phyloP scores from a whole-genome alignment of 2,797 vertebrate species.

The Synanceia verrucosa region DNA sequence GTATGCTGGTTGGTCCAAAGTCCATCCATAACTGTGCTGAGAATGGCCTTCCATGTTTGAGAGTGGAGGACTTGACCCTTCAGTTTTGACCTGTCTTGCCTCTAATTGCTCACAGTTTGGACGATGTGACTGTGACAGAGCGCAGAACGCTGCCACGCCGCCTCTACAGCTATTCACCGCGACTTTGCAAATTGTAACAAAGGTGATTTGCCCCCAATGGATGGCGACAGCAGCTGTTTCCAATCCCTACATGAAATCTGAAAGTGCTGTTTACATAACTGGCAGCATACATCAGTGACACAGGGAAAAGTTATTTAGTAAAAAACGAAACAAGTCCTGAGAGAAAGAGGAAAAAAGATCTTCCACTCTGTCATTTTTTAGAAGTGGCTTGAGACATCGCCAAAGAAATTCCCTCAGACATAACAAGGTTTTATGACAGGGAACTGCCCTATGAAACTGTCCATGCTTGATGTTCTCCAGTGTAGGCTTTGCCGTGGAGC shows the following conservation, averaged over 20 bases:
- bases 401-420: conserved; percentile 77
- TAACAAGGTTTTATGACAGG: conserved; percentile 79
- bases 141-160: conserved; percentile 46
- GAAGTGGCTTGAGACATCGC: conserved; percentile 73
- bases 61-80: conserved; percentile 45
- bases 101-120: conserved; percentile 60
- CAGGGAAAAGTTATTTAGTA: conserved; percentile 61
- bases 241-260: conserved; percentile 67
- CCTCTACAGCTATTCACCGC: conserved; percentile 48
- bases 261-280: conserved; percentile 76
- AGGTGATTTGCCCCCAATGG: conserved; percentile 55
- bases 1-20: conserved; percentile 12
- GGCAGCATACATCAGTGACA: conserved; percentile 72
- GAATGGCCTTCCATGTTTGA: conserved; percentile 37
- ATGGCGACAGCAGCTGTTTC: conserved; percentile 75
- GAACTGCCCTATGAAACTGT: conserved; percentile 70
- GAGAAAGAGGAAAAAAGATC: conserved; percentile 40
- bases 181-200: conserved; percentile 67
- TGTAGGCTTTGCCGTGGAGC: conserved; percentile 50
- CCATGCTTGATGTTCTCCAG: conserved; percentile 72
- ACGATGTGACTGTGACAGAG: conserved; percentile 63
- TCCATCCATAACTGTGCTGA: conserved; percentile 20
- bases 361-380: conserved; percentile 66
- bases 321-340: conserved; percentile 42
- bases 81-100: conserved; percentile 52